A percentile compares a stretch with the other conserved stretches of the same genome.
These are phyloP conservation scores for Andrena chrysosceles DNA, from an alignment of 2,888 invertebrate genomes.

Conservation along the genomic window DNA sequence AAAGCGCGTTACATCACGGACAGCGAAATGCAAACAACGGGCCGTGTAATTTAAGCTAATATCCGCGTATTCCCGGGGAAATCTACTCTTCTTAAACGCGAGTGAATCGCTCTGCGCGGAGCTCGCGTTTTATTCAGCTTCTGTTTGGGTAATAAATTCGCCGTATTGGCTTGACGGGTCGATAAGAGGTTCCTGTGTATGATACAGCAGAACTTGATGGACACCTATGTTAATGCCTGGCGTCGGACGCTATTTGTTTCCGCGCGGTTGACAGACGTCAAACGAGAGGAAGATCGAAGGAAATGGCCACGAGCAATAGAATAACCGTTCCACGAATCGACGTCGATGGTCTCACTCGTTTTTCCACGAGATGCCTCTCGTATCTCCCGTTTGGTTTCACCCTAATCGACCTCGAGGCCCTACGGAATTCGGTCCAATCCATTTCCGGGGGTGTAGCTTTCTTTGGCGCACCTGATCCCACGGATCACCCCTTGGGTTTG, in stretches of 20 bases:
- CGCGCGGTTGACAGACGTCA: conserved; percentile 12
- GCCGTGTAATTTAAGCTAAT: not conserved
- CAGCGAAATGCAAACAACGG: not conserved
- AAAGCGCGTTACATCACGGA: conserved; percentile 5
- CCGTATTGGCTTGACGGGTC: conserved; percentile 2
- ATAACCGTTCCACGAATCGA: conserved; percentile 68
- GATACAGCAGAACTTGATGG: conserved; percentile 77
- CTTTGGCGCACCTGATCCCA: conserved; percentile 72
- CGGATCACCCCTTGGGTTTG: conserved; percentile 42
- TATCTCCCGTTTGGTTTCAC: conserved; percentile 72
- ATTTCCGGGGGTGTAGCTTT: conserved; percentile 70
- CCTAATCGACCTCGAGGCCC: conserved; percentile 72
- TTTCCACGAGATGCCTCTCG: conserved; percentile 71
- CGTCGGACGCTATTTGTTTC: conserved; percentile 39
- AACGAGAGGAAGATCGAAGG: conserved; percentile 40
- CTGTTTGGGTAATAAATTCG: conserved; percentile 19
- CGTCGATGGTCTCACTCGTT: conserved; percentile 61
- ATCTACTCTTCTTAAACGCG: conserved; percentile 3
- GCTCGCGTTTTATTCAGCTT: not conserved
- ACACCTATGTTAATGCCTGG: conserved; percentile 74
- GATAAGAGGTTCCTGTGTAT: conserved; percentile 72
- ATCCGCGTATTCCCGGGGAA: not conserved
- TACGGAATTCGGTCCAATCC: conserved; percentile 74
- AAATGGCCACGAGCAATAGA: conserved; percentile 62
- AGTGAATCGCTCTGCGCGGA: not conserved